Percentiles rank a stretch among this genome's conserved stretches.
These are phyloP conservation scores for Siniperca scherzeri DNA, from an alignment of 2,797 vertebrate species.

Conservation along the genomic window DNA sequence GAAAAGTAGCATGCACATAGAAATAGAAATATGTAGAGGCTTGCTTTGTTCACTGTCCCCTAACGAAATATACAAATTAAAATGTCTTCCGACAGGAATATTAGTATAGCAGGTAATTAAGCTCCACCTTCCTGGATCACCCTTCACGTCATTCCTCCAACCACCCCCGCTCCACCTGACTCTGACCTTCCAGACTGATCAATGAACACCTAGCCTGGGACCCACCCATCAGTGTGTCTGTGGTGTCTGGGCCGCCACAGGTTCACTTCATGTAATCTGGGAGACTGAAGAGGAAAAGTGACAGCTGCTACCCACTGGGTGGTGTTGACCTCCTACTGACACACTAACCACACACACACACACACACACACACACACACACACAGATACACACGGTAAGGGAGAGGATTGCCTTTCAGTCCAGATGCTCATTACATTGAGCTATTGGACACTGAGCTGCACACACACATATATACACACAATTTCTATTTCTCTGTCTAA, in stretches of 20 bases:
- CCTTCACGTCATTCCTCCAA: conserved; percentile 26
- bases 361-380: conserved; percentile 32
- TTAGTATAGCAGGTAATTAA: conserved; percentile 11
- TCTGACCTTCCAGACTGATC: conserved; percentile 74
- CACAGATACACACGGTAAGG: conserved; percentile 22
- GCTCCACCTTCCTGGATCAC: conserved; percentile 34
- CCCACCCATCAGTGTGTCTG: conserved; percentile 49
- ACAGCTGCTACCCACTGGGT: conserved; percentile 75
- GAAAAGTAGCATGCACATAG: too few relatives aligned
- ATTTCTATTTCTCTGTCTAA: not conserved
- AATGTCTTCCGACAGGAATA: not conserved
- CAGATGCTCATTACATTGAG: conserved; percentile 67
- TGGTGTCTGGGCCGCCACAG: conserved; percentile 41
- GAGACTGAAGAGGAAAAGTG: conserved; percentile 55
- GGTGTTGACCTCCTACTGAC: conserved; percentile 65
- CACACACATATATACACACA: conserved; percentile 23
- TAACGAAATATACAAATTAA: not conserved
- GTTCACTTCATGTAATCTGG: conserved; percentile 61
- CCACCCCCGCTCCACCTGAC: conserved; percentile 7
- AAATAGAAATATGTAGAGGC: not conserved
- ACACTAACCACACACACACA: conserved; percentile 26
- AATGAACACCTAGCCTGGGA: conserved; percentile 70
- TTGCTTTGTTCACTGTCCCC: not conserved
- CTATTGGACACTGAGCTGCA: conserved; percentile 14
- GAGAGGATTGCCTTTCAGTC: conserved; percentile 62